A percentile compares a stretch with the other conserved stretches of the same genome.
Evolutionary conservation across 2,888 invertebrate species (phyloP).

Genomic region (Drosophila merina): DNA sequence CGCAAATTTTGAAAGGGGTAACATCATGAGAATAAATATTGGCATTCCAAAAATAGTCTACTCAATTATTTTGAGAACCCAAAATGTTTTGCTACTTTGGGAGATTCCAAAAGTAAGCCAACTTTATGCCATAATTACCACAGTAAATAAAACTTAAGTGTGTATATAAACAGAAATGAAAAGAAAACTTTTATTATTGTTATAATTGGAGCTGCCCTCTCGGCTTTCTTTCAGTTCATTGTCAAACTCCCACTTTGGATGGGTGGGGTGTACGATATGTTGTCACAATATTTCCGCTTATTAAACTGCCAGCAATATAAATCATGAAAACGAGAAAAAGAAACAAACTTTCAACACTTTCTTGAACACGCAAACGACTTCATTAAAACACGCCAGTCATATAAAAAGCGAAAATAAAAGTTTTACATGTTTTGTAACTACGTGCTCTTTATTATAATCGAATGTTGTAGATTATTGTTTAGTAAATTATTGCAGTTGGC

Average conservation of each 20-base stretch:
- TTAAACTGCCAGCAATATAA: not conserved
- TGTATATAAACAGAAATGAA: not conserved
- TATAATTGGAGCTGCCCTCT: not conserved
- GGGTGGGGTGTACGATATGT: not conserved
- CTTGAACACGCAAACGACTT: not conserved
- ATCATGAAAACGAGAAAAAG: not conserved
- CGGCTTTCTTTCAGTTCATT: constrained; percentile 2
- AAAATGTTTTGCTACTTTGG: too few species aligned
- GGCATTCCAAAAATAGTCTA: too few species aligned
- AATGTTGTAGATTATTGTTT: not conserved
- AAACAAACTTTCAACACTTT: constrained; percentile 2
- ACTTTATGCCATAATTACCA: not conserved
- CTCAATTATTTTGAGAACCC: too few species aligned
- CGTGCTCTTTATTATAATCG: not conserved
- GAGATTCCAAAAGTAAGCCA: not conserved
- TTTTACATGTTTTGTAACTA: not conserved
- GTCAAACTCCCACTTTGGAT: not conserved
- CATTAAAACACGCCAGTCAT: constrained; percentile 2
- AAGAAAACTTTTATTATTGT: not conserved
- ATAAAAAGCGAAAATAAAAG: constrained; percentile 2
- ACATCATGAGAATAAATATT: too few species aligned
- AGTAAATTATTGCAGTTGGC: not conserved
- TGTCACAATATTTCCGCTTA: constrained; percentile 6
- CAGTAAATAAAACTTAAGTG: not conserved
- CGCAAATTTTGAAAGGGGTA: too few species aligned